Evolutionary conservation across 2,888 invertebrate species (phyloP), one percentile per base, ranked within the genome.

Genomic region (Syrista parreyssii): DNA sequence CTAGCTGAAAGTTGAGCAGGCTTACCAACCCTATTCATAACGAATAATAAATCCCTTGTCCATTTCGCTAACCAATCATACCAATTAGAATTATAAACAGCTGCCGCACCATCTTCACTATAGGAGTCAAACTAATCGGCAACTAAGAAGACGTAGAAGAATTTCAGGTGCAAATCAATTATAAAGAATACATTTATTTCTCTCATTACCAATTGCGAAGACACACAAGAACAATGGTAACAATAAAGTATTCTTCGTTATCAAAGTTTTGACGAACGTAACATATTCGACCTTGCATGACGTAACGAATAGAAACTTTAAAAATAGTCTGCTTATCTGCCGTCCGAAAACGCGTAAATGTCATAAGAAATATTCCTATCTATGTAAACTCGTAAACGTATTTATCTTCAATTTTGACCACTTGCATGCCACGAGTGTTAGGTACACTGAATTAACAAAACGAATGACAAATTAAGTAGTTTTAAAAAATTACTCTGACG

Each of bases 1-100:
- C 88, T 88, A 1, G 88, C 88, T 0, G 88, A 86, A 6, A 87
- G 79, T n/a, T 79, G 83, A 68, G 84, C 83, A 15, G 86, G 82
- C 9, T 81, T 80, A 32, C 79, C 77, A 12, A 82, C 82, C 80
- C 88, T 84, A 68, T 82, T 73, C 76, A 88, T 87, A 6, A 87
- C 80, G 55, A 88, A 80, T 33, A 75, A 55, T 40, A 88, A 55
- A 12, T 86, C 81, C 35, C 78, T 85, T 12, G 83, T 79, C 6
- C 76, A 72, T 33, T 71, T 79, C 1, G 81, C 68, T 4, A 83
- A 80, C n/a, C 81, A 80, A 68, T 80, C 76, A 68, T 87, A 86
- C 88, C 88, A 88, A 0, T 75, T 40, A 72, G 82, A 84, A 33
- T 84, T 78, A 77, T 87, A 88, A 32, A 74, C 82, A 0, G 85